Conservation (phyloP, 2,797 vertebrate species). For the Pelochelys cantorii region DNA sequence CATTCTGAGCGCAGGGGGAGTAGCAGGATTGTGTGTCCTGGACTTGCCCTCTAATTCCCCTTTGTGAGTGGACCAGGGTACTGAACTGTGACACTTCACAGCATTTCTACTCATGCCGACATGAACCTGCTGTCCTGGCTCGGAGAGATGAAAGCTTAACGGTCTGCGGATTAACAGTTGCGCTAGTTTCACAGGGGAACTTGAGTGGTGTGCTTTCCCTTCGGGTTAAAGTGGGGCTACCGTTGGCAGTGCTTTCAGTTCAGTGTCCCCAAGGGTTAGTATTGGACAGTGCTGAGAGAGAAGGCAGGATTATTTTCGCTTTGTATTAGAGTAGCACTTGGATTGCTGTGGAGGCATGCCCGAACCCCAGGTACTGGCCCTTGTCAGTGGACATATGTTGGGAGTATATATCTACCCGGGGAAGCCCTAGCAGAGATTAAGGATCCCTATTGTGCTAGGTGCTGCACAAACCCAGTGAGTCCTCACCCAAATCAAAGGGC, state of each 20-base stretch:
- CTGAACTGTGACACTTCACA: rapidly evolving
- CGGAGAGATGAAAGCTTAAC: neutral
- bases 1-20: neutral
- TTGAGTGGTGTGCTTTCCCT: neutral
- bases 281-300: rapidly evolving
- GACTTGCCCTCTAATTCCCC: neutral
- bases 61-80: neutral
- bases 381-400: neutral
- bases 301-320: neutral
- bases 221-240: neutral
- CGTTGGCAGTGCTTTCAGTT: neutral
- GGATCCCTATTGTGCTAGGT: neutral
- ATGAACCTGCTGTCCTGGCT: rapidly evolving
- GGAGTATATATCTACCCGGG: too few relatives aligned
- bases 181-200: neutral
- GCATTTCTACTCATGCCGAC: rapidly evolving
- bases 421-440: neutral
- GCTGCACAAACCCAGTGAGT: neutral
- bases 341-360: neutral
- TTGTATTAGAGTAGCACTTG: neutral
- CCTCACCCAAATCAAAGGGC: neutral
- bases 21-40: neutral
- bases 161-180: neutral
- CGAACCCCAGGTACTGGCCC: rapidly evolving
- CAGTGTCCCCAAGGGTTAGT: rapidly evolving